Conservation (phyloP, 1,140 invertebrate genomes). For the Dufourea novaeangliae region DNA sequence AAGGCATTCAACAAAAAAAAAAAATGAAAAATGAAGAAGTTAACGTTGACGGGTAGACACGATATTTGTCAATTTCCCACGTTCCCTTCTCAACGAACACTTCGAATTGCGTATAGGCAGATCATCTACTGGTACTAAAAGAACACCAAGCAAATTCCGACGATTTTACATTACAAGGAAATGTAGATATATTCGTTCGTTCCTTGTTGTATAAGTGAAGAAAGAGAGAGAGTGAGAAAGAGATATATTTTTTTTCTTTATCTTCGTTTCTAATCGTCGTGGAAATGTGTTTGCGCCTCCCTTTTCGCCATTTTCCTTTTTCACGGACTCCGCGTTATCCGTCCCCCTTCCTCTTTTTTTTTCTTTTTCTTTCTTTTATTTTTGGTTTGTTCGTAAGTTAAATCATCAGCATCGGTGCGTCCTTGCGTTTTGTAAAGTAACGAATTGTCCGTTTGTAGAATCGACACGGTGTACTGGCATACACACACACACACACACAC, state of each 20-base stretch:
- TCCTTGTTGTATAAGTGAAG: slow-evolving; percentile 1
- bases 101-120: background rate
- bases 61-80: slow-evolving; percentile 26
- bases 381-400: slow-evolving; percentile 29
- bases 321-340: background rate
- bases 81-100: background rate
- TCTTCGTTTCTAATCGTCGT: background rate
- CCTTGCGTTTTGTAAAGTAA: slow-evolving; percentile 38
- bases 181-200: slow-evolving; percentile 33
- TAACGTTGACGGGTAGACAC: slow-evolving; percentile 1
- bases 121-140: background rate
- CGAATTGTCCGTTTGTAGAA: slow-evolving; percentile 20
- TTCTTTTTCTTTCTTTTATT: too few species aligned
- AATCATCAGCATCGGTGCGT: slow-evolving; percentile 24
- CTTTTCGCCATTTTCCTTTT: background rate
- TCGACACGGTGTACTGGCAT: slow-evolving; percentile 41
- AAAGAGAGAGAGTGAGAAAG: background rate
- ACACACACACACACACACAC: too few species aligned
- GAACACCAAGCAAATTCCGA: slow-evolving; percentile 25
- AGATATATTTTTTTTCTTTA: slow-evolving; percentile 40
- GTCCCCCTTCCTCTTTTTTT: slow-evolving; percentile 23
- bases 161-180: slow-evolving; percentile 24
- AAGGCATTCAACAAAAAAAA: background rate
- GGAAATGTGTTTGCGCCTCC: background rate
- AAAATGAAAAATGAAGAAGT: background rate